Percentiles rank a stretch among this genome's conserved stretches.
These are phyloP conservation scores for Macrosoma leucophasiata DNA, from an alignment of 2,888 invertebrate genomes.

Conservation along the genomic window DNA sequence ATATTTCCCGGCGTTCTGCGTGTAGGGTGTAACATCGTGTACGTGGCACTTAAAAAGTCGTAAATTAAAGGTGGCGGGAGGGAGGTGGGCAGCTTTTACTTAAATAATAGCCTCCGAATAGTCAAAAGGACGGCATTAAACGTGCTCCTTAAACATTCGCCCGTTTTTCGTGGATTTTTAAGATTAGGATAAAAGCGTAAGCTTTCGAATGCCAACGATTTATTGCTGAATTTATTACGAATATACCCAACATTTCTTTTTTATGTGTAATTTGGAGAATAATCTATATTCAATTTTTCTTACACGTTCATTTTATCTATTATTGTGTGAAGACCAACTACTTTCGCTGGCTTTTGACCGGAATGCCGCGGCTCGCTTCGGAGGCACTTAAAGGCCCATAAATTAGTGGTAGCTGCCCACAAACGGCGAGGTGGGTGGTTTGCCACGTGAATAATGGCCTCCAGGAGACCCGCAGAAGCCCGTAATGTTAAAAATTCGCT, in stretches of 20 bases:
- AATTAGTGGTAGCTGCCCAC: conserved; percentile 67
- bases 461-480: conserved; percentile 44
- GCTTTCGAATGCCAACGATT: too few species aligned
- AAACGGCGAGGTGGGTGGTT: conserved; percentile 64
- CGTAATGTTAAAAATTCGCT: conserved; percentile 38
- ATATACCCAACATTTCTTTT: too few species aligned
- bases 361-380: conserved; percentile 46
- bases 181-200: too few species aligned
- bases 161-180: too few species aligned
- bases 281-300: too few species aligned
- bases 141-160: conserved; percentile 34
- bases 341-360: conserved; percentile 52
- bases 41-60: conserved; percentile 56
- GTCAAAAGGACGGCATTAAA: conserved; percentile 29
- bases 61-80: conserved; percentile 50
- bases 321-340: too few species aligned
- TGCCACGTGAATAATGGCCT: conserved; percentile 62
- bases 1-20: too few species aligned
- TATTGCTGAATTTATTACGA: too few species aligned
- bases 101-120: conserved; percentile 48
- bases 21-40: conserved; percentile 49
- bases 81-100: conserved; percentile 38
- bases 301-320: too few species aligned
- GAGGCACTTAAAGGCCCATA: conserved; percentile 67
- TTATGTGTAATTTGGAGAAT: too few species aligned